phyloP scores from a whole-genome alignment of 2,797 vertebrate genomes.

The Carapus acus region DNA sequence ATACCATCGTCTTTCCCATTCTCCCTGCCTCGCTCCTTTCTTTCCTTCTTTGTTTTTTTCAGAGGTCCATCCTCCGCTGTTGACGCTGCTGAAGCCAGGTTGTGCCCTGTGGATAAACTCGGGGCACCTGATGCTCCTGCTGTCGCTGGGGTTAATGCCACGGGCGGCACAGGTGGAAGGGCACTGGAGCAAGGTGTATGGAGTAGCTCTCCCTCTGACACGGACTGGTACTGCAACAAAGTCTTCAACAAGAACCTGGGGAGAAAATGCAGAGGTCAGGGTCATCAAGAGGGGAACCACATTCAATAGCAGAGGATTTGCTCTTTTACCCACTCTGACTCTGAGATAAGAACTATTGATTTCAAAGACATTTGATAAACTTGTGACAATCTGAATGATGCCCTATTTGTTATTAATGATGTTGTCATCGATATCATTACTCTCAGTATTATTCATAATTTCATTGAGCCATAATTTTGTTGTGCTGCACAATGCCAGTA shows the following conservation, averaged over 20 bases:
- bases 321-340: too few species aligned
- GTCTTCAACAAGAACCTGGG: slow-evolving; percentile 83
- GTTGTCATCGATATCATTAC: too few species aligned
- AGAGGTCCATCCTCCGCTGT: slow-evolving; percentile 70
- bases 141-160: slow-evolving; percentile 44
- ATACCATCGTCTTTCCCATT: slow-evolving; percentile 80
- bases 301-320: too few species aligned
- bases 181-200: slow-evolving; percentile 48
- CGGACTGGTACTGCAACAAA: slow-evolving; percentile 82
- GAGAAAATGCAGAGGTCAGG: background rate
- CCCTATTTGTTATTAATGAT: too few species aligned
- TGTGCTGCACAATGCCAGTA: too few species aligned
- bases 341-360: too few species aligned
- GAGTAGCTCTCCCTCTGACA: slow-evolving; percentile 75
- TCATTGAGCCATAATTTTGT: too few species aligned
- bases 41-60: slow-evolving; percentile 85
- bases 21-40: slow-evolving; percentile 81
- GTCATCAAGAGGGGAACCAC: too few species aligned
- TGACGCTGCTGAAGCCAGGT: slow-evolving; percentile 41
- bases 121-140: slow-evolving; percentile 65
- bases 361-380: too few species aligned
- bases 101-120: slow-evolving; percentile 48
- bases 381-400: too few species aligned
- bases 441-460: too few species aligned
- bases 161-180: slow-evolving; percentile 51